phyloP scores from a whole-genome alignment of 2,888 invertebrate species.

The Ferdinandea cuprea region DNA sequence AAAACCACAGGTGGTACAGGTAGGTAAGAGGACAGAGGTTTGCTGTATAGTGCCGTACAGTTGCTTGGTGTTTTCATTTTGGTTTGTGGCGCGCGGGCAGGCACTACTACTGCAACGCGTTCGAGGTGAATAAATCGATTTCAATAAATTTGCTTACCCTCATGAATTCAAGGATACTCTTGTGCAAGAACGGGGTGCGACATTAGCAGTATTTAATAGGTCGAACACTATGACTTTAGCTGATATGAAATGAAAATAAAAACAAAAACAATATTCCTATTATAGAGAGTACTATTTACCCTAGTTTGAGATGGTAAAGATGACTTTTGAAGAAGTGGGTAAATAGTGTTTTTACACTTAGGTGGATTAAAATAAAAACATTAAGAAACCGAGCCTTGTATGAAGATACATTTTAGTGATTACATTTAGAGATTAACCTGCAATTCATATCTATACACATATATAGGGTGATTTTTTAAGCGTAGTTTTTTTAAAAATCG shows the following conservation, averaged over 20 bases:
- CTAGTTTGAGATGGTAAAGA: too few species aligned
- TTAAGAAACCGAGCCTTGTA: too few species aligned
- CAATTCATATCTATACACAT: too few species aligned
- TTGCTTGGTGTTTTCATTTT: background rate
- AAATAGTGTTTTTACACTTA: too few species aligned
- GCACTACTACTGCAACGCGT: conserved; percentile 15
- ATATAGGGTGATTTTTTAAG: too few species aligned
- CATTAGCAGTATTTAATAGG: conserved; percentile 63
- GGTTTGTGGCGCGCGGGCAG: background rate
- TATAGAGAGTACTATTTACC: too few species aligned
- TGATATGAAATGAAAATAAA: background rate
- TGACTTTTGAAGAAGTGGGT: too few species aligned
- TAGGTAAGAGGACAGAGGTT: conserved; percentile 4
- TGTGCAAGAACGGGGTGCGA: conserved; percentile 42
- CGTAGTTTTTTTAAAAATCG: too few species aligned
- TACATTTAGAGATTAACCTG: too few species aligned
- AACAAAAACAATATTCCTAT: too few species aligned
- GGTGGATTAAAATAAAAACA: too few species aligned
- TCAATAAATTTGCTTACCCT: conserved; percentile 64
- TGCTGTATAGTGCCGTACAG: background rate
- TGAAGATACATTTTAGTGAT: too few species aligned
- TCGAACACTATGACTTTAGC: conserved; percentile 60
- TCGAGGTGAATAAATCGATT: conserved; percentile 73
- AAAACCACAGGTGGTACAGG: conserved; percentile 41
- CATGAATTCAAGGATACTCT: conserved; percentile 60